Evolutionary conservation across 1,140 invertebrate species (phyloP).

Genomic region (Ptiloglossa arizonensis): DNA sequence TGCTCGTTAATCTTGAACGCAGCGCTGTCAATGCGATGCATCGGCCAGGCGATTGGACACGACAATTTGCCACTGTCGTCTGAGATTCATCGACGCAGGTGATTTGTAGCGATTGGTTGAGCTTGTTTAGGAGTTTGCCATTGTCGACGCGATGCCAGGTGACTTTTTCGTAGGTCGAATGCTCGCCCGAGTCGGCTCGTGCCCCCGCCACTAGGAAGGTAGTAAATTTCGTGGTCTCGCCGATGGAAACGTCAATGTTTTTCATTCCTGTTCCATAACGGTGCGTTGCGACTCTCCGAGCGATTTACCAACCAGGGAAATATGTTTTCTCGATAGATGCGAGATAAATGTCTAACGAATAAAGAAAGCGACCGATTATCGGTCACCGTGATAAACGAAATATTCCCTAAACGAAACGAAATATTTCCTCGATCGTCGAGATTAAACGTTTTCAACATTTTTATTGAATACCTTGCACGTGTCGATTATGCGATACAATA

Average conservation of each 20-base stretch:
- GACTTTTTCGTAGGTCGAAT: constrained; percentile 52
- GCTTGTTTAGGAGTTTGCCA: constrained; percentile 64
- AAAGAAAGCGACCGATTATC: too few relatives aligned
- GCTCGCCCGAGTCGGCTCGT: constrained; percentile 54
- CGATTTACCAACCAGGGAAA: not conserved
- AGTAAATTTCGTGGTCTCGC: constrained; percentile 69
- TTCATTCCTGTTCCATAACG: constrained; percentile 32
- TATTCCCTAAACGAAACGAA: too few relatives aligned
- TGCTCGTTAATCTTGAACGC: constrained; percentile 24
- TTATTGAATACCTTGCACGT: too few relatives aligned
- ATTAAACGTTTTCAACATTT: too few relatives aligned
- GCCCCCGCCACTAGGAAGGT: constrained; percentile 60
- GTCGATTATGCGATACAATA: too few relatives aligned
- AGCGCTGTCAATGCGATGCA: constrained; percentile 17
- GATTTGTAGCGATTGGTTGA: constrained; percentile 72
- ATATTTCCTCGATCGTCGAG: too few relatives aligned
- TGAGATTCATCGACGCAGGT: constrained; percentile 57
- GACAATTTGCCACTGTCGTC: constrained; percentile 44
- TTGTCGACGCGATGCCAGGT: constrained; percentile 69
- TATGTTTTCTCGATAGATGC: too few relatives aligned
- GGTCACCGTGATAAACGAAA: too few relatives aligned
- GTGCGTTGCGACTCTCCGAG: not conserved
- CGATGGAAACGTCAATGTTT: constrained; percentile 60
- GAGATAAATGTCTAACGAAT: too few relatives aligned
- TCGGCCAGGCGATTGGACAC: constrained; percentile 35